Percentiles rank a stretch among this genome's conserved stretches.
These are phyloP conservation scores for Luehdorfia chinensis DNA, from an alignment of 1,140 invertebrate species.

Conservation along the genomic window DNA sequence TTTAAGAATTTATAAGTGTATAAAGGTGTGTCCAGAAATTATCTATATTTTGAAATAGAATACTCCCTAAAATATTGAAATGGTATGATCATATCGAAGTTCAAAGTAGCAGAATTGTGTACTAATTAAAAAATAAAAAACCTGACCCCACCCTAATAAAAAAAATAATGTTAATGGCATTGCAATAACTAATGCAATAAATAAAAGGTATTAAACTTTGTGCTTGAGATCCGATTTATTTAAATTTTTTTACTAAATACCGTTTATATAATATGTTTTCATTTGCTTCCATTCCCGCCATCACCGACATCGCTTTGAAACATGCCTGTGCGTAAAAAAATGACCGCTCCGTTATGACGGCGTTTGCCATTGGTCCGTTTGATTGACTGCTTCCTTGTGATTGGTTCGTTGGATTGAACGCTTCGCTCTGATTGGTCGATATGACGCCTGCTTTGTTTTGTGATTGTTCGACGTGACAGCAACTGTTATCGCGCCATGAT, in stretches of 20 bases:
- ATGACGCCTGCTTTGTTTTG: background rate
- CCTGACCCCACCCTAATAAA: too few relatives aligned
- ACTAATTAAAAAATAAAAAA: too few relatives aligned
- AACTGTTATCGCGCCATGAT: slow-evolving; percentile 87
- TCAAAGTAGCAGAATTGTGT: too few relatives aligned
- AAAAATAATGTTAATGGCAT: too few relatives aligned
- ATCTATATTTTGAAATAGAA: background rate
- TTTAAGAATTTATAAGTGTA: slow-evolving; percentile 1
- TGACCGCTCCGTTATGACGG: slow-evolving; percentile 17
- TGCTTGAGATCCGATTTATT: too few relatives aligned
- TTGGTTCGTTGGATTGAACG: slow-evolving; percentile 23
- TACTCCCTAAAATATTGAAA: background rate
- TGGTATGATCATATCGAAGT: too few relatives aligned
- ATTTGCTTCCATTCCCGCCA: slow-evolving; percentile 11
- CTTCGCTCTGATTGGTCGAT: slow-evolving; percentile 31
- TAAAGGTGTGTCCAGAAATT: background rate
- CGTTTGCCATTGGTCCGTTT: slow-evolving; percentile 17
- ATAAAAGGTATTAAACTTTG: too few relatives aligned
- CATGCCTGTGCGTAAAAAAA: background rate
- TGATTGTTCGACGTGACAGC: slow-evolving; percentile 62
- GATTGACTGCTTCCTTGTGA: slow-evolving; percentile 32
- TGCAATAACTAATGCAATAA: too few relatives aligned
- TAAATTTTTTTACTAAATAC: too few relatives aligned
- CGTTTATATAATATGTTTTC: too few relatives aligned
- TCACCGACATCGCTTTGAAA: slow-evolving; percentile 9